Evolutionary conservation across 2,797 vertebrate species (phyloP).

Genomic region (Gymnothorax javanicus): DNA sequence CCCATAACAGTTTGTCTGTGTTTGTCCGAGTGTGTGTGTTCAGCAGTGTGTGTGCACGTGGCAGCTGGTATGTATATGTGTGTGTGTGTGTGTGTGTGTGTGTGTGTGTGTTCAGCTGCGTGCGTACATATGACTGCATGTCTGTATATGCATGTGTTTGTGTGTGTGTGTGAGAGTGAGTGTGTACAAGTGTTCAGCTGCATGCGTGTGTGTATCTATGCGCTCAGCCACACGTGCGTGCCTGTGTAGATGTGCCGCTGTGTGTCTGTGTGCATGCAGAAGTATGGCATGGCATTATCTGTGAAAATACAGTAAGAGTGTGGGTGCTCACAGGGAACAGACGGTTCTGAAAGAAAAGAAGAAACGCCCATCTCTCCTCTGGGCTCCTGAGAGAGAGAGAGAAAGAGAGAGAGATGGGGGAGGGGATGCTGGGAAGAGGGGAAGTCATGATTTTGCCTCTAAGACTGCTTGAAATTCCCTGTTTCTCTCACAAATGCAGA

Average conservation of each 20-base stretch:
- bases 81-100: not conserved
- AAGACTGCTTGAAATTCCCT: slow-evolving; percentile 3
- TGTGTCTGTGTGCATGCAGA: no score
- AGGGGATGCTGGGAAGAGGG: slow-evolving; percentile 9
- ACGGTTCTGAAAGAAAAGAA: slow-evolving; percentile 35
- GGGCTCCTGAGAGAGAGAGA: slow-evolving; percentile 26
- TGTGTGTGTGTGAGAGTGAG: not conserved
- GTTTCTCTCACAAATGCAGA: not conserved
- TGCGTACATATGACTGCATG: no score
- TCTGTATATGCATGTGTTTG: not conserved
- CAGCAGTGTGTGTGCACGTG: not conserved
- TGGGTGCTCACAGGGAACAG: slow-evolving; percentile 34
- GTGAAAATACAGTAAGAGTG: not conserved
- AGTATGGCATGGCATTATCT: not conserved
- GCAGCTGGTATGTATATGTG: not conserved
- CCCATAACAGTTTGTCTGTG: not conserved
- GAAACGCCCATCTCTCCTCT: slow-evolving; percentile 34
- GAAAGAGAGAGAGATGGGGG: not conserved
- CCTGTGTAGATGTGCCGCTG: no score
- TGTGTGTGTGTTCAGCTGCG: not conserved
- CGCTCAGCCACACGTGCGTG: no score
- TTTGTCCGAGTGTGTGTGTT: not conserved
- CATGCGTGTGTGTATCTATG: no score
- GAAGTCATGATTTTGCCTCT: slow-evolving; percentile 16
- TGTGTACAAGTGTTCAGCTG: no score